These are phyloP conservation scores for Procambarus virginalis DNA, from an alignment of 1,140 invertebrate species.

Conservation along the genomic window DNA sequence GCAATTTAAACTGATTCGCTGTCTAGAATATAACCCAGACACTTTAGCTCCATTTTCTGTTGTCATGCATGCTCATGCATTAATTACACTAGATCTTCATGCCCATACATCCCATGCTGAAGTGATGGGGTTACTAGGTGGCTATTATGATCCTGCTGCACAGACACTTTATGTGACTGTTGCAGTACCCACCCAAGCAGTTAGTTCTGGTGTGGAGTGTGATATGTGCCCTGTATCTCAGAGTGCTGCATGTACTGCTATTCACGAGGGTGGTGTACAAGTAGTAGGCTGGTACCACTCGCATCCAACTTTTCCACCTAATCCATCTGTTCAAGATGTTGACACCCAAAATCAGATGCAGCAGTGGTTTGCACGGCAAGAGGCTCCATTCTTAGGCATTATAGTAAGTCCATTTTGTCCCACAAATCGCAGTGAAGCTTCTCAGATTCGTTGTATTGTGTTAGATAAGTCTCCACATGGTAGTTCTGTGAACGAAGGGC, in stretches of 20 bases:
- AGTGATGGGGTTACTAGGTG: conserved; percentile 84
- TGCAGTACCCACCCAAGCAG: conserved; percentile 78
- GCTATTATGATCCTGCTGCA: conserved; percentile 73
- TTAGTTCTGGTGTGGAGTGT: conserved; percentile 81
- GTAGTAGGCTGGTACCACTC: conserved; percentile 82
- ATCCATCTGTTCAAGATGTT: conserved; percentile 80
- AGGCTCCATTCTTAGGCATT: conserved; percentile 78
- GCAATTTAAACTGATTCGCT: conserved; percentile 76
- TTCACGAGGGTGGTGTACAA: conserved; percentile 75
- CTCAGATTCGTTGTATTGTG: conserved; percentile 55
- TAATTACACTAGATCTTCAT: conserved; percentile 82
- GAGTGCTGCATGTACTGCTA: conserved; percentile 77
- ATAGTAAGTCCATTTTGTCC: conserved; percentile 78
- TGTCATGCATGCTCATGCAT: conserved; percentile 77
- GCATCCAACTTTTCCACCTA: conserved; percentile 80
- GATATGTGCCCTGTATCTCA: conserved; percentile 86
- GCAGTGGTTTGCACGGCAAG: conserved; percentile 77
- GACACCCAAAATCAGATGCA: conserved; percentile 79
- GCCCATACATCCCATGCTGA: conserved; percentile 81
- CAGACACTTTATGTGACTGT: conserved; percentile 74
- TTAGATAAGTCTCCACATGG: conserved; percentile 49
- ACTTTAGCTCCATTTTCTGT: conserved; percentile 79
- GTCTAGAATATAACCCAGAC: conserved; percentile 76
- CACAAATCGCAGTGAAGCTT: conserved; percentile 68
- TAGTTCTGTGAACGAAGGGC: background rate